These are phyloP conservation scores for Conops quadrifasciatus DNA, from an alignment of 2,888 invertebrate species.

Conservation along the genomic window DNA sequence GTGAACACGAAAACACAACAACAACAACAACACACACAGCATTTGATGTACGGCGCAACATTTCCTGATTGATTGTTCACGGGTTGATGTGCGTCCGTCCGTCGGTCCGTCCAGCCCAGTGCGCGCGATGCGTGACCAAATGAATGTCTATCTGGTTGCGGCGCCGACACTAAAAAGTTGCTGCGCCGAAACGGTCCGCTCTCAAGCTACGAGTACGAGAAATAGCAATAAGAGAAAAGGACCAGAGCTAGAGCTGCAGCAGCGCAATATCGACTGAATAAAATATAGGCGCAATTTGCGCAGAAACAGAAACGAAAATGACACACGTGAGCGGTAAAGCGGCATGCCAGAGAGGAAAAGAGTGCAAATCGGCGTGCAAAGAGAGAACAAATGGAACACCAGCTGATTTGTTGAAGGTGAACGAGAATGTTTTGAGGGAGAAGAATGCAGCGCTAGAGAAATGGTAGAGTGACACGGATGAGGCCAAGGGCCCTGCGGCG, in stretches of 20 bases:
- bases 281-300: slow-evolving; percentile 50
- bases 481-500: too few relatives aligned
- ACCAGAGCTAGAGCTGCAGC: neutral
- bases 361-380: slow-evolving; percentile 4
- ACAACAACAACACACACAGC: neutral
- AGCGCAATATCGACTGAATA: slow-evolving; percentile 37
- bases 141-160: slow-evolving; percentile 5
- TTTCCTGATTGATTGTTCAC: slow-evolving; percentile 35
- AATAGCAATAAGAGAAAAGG: slow-evolving; percentile 10
- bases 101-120: neutral
- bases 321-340: slow-evolving; percentile 20
- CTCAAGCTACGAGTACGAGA: neutral
- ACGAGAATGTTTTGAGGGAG: neutral
- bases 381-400: neutral
- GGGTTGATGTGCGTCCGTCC: slow-evolving; percentile 19
- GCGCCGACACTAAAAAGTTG: neutral
- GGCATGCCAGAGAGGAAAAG: neutral
- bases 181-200: slow-evolving; percentile 8
- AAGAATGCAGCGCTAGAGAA: too few relatives aligned
- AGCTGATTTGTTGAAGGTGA: neutral
- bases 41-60: slow-evolving; percentile 28
- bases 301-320: slow-evolving; percentile 47
- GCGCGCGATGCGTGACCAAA: slow-evolving; percentile 15
- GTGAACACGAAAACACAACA: slow-evolving; percentile 3
- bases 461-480: neutral